phyloP scores from a whole-genome alignment of 2,113 vertebrate species.

The Odontophorus gujanensis region DNA sequence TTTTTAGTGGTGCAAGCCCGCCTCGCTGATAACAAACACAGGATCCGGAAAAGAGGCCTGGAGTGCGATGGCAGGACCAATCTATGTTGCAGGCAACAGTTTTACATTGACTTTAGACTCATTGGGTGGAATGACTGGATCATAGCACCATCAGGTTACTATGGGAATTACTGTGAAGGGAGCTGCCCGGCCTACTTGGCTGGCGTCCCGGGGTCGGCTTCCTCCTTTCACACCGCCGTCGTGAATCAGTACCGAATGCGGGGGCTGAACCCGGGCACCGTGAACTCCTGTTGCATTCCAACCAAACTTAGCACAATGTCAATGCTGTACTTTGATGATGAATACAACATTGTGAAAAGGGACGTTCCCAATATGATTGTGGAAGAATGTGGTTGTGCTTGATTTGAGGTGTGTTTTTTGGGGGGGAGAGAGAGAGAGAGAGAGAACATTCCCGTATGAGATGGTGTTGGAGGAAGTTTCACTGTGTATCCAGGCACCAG shows the following conservation, averaged over 20 bases:
- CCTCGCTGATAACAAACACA: slow-evolving; percentile 91
- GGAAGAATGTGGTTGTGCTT: slow-evolving; percentile 99
- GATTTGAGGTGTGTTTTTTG: slow-evolving; percentile 73
- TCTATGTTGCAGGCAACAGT: slow-evolving; percentile 98
- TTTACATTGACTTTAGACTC: slow-evolving; percentile 99
- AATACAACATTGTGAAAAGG: slow-evolving; percentile 99
- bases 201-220: slow-evolving; percentile 93
- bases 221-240: slow-evolving; percentile 97
- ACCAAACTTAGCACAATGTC: slow-evolving; percentile 99
- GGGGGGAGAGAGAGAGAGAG: slow-evolving; percentile 43
- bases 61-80: slow-evolving; percentile 96
- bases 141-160: slow-evolving; percentile 97
- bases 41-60: slow-evolving; percentile 96
- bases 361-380: slow-evolving; percentile 99
- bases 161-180: slow-evolving; percentile 99
- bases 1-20: slow-evolving; percentile 95
- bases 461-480: slow-evolving; percentile 72
- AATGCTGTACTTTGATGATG: slow-evolving; percentile 99
- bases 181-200: slow-evolving; percentile 98
- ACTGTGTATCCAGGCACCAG: slow-evolving; percentile 71
- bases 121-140: slow-evolving; percentile 99
- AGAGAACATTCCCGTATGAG: slow-evolving; percentile 60
- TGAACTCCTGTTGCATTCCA: slow-evolving; percentile 99
- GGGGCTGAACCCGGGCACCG: slow-evolving; percentile 93
- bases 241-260: slow-evolving; percentile 99